Percentiles rank a stretch among this genome's conserved stretches.
phyloP scores from a whole-genome alignment of 2,888 invertebrate species.

The Helobdella robusta region DNA sequence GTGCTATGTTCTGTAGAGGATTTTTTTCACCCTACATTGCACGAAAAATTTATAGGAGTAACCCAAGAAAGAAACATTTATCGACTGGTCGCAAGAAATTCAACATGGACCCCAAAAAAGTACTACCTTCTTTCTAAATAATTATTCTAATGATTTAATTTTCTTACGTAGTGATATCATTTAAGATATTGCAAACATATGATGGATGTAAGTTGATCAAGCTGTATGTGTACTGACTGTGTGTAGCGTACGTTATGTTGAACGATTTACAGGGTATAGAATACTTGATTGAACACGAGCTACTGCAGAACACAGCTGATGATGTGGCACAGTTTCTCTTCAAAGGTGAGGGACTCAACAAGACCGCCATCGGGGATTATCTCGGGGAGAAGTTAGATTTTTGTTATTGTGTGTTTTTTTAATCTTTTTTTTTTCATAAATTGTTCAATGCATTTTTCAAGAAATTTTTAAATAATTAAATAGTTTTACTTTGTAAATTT shows the following conservation, averaged over 20 bases:
- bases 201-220: too few relatives aligned
- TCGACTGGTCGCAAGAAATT: constrained; percentile 70
- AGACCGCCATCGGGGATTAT: constrained; percentile 97
- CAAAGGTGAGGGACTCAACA: constrained; percentile 92
- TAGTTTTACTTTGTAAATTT: too few relatives aligned
- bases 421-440: neutral
- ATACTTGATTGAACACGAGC: constrained; percentile 83
- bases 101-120: constrained; percentile 97
- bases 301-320: constrained; percentile 57
- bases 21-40: neutral
- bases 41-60: constrained; percentile 34
- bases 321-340: constrained; percentile 36
- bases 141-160: neutral
- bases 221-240: too few relatives aligned
- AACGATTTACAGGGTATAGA: constrained; percentile 79
- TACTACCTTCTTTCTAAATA: constrained; percentile 36
- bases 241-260: too few relatives aligned
- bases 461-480: too few relatives aligned
- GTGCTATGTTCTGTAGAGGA: neutral
- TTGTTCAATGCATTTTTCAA: too few relatives aligned
- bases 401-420: neutral
- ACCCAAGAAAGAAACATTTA: constrained; percentile 46
- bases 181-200: too few relatives aligned
- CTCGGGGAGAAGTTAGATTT: constrained; percentile 70
- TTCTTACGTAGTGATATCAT: too few relatives aligned